A percentile compares a stretch with the other conserved stretches of the same genome.
These are phyloP conservation scores for Rosalia funebris DNA, from an alignment of 2,888 invertebrate species.

Conservation along the genomic window DNA sequence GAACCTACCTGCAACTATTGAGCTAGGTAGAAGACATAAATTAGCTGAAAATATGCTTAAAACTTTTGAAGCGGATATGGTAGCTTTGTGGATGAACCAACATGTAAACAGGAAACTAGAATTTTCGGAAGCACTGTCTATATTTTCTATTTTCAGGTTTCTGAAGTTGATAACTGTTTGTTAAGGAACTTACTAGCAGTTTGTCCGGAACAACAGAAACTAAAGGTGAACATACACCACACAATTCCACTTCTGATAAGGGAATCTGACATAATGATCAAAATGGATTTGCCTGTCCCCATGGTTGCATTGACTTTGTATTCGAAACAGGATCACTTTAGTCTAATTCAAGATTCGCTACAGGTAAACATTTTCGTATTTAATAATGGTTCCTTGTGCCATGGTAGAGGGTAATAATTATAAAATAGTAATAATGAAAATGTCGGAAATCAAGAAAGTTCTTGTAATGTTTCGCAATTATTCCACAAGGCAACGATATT, in stretches of 20 bases:
- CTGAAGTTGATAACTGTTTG: conserved; percentile 73
- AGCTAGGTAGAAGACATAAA: conserved; percentile 79
- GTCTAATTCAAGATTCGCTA: conserved; percentile 78
- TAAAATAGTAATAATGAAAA: too few relatives aligned
- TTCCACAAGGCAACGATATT: too few relatives aligned
- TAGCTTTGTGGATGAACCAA: conserved; percentile 86
- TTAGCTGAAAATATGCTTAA: conserved; percentile 78
- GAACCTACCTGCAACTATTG: conserved; percentile 76
- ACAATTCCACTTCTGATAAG: conserved; percentile 80
- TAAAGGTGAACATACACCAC: conserved; percentile 81
- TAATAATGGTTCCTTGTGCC: too few relatives aligned
- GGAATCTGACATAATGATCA: conserved; percentile 86
- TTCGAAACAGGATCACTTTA: conserved; percentile 81
- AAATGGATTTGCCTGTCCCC: conserved; percentile 83
- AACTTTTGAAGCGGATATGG: conserved; percentile 83
- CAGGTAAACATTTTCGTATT: conserved; percentile 65
- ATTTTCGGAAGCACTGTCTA: background rate
- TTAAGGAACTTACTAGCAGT: conserved; percentile 72
- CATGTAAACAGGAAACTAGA: conserved; percentile 68
- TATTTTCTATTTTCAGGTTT: conserved; percentile 64
- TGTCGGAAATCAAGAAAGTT: too few relatives aligned
- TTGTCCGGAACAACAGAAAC: conserved; percentile 71
- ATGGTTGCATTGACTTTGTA: conserved; percentile 83
- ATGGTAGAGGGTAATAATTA: too few relatives aligned
- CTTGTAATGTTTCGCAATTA: too few relatives aligned